Percentiles rank a stretch among this genome's conserved stretches.
Conservation (phyloP, 2,888 invertebrate genomes). For the Ormyrus labotus region DNA sequence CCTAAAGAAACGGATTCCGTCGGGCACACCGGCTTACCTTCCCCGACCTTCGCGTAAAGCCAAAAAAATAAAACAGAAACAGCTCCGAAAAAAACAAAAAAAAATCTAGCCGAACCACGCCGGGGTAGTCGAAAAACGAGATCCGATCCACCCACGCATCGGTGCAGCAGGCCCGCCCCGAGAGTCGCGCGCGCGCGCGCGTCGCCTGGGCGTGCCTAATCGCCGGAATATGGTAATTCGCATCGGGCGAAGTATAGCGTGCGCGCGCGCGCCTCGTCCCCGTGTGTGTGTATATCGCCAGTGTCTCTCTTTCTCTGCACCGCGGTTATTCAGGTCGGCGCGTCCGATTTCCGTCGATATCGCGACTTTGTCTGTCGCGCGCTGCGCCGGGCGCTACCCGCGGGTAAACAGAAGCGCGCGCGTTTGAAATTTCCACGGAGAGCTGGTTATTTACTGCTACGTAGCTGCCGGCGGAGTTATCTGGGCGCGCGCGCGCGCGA, state of each 20-base stretch:
- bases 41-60: too few relatives aligned
- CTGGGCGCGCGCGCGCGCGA: too few relatives aligned
- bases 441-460: too few relatives aligned
- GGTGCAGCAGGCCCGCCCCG: not conserved
- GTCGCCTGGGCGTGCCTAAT: constrained; percentile 50
- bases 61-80: too few relatives aligned
- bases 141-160: not conserved
- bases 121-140: not conserved
- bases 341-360: not conserved
- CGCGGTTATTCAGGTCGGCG: constrained; percentile 34
- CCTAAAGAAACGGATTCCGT: too few relatives aligned
- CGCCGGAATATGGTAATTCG: constrained; percentile 57
- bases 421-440: constrained; percentile 19
- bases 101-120: too few relatives aligned
- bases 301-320: not conserved
- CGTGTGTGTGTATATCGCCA: not conserved
- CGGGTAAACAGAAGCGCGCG: not conserved
- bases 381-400: too few relatives aligned
- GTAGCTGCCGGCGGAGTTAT: too few relatives aligned
- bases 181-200: not conserved
- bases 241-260: constrained; percentile 14
- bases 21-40: too few relatives aligned
- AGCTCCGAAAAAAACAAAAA: too few relatives aligned
- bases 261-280: not conserved
- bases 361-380: too few relatives aligned